phyloP scores from a whole-genome alignment of 2,888 invertebrate species.

The Agelastica alni region DNA sequence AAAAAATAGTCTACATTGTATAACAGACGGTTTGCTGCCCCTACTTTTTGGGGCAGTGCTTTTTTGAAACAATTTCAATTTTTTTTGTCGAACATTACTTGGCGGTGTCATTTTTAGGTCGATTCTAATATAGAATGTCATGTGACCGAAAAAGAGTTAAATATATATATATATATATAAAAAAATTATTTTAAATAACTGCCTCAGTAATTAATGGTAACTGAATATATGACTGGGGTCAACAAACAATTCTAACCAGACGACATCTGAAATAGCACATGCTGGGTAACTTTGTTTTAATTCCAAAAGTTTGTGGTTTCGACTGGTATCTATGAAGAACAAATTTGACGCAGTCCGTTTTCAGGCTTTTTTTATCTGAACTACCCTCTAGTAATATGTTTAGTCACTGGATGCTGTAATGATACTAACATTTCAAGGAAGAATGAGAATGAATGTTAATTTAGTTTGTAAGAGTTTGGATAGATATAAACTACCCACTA shows the following conservation, averaged over 20 bases:
- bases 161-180: conserved; percentile 14
- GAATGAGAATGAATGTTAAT: too few species aligned
- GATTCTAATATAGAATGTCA: conserved; percentile 49
- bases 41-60: conserved; percentile 28
- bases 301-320: too few species aligned
- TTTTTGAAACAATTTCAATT: conserved; percentile 20
- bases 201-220: conserved; percentile 13
- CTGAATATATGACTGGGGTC: conserved; percentile 1
- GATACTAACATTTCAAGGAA: too few species aligned
- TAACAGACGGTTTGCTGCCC: conserved; percentile 51
- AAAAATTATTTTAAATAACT: not conserved
- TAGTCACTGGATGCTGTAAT: too few species aligned
- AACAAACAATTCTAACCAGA: not conserved
- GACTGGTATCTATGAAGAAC: too few species aligned
- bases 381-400: too few species aligned
- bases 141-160: conserved; percentile 27
- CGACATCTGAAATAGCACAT: too few species aligned
- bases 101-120: conserved; percentile 30
- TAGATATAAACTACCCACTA: too few species aligned
- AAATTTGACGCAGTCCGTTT: too few species aligned
- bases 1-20: conserved; percentile 52
- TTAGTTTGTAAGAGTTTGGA: too few species aligned
- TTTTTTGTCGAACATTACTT: conserved; percentile 23
- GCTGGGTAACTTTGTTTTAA: too few species aligned
- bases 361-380: too few species aligned